Percentiles rank a stretch among this genome's conserved stretches.
These are phyloP conservation scores for Meganola albula DNA, from an alignment of 2,888 invertebrate species.

Conservation along the genomic window DNA sequence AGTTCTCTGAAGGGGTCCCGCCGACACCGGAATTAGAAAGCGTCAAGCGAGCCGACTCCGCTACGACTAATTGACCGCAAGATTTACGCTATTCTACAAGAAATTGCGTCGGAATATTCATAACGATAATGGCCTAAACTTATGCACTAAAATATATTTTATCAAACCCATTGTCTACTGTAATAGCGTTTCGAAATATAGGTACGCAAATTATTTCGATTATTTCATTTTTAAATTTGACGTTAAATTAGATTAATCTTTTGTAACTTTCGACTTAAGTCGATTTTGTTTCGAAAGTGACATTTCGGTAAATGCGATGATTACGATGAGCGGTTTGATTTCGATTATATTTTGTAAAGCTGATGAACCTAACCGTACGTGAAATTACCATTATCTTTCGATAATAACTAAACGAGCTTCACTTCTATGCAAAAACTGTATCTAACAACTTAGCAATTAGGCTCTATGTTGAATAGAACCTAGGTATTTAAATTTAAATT, in stretches of 20 bases:
- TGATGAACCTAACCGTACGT: too few species aligned
- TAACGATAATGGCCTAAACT: background rate
- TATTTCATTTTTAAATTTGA: constrained; percentile 17
- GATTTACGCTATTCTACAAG: constrained; percentile 61
- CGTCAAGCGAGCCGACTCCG: constrained; percentile 57
- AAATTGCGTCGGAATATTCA: constrained; percentile 50
- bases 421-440: too few species aligned
- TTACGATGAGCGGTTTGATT: constrained; percentile 15
- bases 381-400: too few species aligned
- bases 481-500: too few species aligned
- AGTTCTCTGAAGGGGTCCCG: constrained; percentile 55
- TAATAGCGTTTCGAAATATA: constrained; percentile 4
- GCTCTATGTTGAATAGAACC: too few species aligned
- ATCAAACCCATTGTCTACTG: background rate
- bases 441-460: too few species aligned
- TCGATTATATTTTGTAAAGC: too few species aligned
- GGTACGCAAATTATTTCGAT: constrained; percentile 7
- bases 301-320: constrained; percentile 13
- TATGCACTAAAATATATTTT: background rate
- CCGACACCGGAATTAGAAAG: constrained; percentile 68
- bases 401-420: too few species aligned
- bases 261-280: constrained; percentile 18
- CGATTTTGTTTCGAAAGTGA: constrained; percentile 12
- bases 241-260: constrained; percentile 22
- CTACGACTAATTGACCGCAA: constrained; percentile 72